Base-by-base conservation (phyloP, 2,888 invertebrate species). In the Serrognathus titanus region DNA sequence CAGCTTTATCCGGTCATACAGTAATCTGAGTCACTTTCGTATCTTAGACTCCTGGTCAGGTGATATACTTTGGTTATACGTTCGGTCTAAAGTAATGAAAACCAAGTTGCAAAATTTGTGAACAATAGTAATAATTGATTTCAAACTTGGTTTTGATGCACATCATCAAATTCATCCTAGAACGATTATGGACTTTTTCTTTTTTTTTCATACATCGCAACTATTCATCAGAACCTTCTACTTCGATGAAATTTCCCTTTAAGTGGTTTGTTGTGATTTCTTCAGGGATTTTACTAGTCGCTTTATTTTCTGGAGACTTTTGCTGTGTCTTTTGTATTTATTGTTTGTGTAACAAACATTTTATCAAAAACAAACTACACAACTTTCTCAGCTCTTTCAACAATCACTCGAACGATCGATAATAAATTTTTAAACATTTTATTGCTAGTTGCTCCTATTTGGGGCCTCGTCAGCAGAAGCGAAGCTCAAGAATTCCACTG, bases 191-290 rank as follows among this genome's bases (percentile, higher is more conserved):
- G 74, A 99, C 92, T 68, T 85, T 85, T 71, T 85, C 87, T 38
- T 99, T 95, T 70, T 93, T 92, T 77, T 96, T 94, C 58, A 98
- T 81, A 75, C 96, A 92, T 59, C 94, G 80, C 56, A 98, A 81
- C 78, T 98, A 98, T 74, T 94, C 93, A 80, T 97, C 97, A 0
- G 90, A 83, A 75, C 94, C 93, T 64, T 90, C 89, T 3, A 90
- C 82, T 75, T 89, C 89, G 53, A 89, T 84, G 59, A 85, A 80
- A 43, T 84, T 84, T 57, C 84, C 83, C 11, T 31, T n/a, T 1
- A 11, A 1, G 3, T 35, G 11, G 11, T 48, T 48, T 48, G 48
- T 16, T 20, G 47, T 16, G 7, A 2, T 6, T 7, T 4, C 11
- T 3, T n/a, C 2, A 43, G 43, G 9, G 8, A 12, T 13, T 13